A percentile compares a stretch with the other conserved stretches of the same genome.
These are phyloP conservation scores for Saccopteryx leptura DNA, from an alignment of 2,113 vertebrate species.

Conservation along the genomic window DNA sequence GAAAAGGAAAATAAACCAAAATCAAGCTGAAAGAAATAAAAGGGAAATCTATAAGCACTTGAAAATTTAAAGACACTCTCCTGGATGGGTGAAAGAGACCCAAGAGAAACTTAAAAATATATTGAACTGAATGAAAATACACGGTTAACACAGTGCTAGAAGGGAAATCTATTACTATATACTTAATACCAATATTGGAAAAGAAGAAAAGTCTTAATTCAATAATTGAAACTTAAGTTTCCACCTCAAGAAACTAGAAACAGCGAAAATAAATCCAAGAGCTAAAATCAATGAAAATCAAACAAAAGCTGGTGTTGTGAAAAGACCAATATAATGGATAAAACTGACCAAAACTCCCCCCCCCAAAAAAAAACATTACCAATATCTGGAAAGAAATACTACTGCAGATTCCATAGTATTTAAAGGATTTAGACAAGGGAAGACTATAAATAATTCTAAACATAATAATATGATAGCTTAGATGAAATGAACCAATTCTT, in stretches of 20 bases:
- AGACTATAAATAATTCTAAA: not conserved
- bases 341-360: not conserved
- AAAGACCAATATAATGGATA: not conserved
- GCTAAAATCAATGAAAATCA: not conserved
- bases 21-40: not conserved
- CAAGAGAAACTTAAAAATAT: not conserved
- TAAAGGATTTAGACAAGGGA: constrained; percentile 4
- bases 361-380: not conserved
- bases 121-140: not conserved
- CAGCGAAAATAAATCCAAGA: not conserved
- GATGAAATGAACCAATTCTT: not conserved
- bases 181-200: not conserved
- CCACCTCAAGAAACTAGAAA: not conserved
- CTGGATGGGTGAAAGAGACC: not conserved
- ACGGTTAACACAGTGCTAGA: not conserved
- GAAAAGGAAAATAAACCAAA: not conserved
- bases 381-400: not conserved
- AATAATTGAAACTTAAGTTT: not conserved
- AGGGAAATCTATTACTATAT: not conserved
- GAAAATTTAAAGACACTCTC: not conserved
- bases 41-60: not conserved
- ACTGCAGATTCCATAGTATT: not conserved
- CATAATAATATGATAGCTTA: not conserved
- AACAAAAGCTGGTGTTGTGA: not conserved
- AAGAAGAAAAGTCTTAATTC: not conserved